Conservation (phyloP, 2,113 vertebrate species). For the Phrynocephalus versicolor region DNA sequence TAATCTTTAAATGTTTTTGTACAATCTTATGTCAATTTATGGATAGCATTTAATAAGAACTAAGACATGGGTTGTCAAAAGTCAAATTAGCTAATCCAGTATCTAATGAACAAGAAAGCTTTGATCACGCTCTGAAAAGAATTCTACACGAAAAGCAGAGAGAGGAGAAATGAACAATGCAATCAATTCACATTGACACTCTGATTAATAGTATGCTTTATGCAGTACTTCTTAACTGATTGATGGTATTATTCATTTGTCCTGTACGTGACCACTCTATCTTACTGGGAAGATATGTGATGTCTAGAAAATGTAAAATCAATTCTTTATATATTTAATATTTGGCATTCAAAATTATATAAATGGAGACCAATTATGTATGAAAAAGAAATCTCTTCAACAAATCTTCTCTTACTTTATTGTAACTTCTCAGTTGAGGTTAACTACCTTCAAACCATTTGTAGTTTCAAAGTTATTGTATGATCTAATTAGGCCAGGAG, state of each 20-base stretch:
- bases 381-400: neutral
- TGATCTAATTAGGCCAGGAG: neutral
- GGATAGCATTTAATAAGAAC: constrained; percentile 37
- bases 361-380: neutral
- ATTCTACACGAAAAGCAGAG: constrained; percentile 51
- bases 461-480: neutral
- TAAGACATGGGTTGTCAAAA: constrained; percentile 53
- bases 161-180: constrained; percentile 35
- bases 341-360: neutral
- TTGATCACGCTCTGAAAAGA: constrained; percentile 55
- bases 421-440: neutral
- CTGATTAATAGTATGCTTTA: constrained; percentile 45
- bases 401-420: neutral
- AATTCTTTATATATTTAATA: neutral
- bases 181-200: constrained; percentile 57
- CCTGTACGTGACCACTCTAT: constrained; percentile 12
- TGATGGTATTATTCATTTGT: constrained; percentile 34
- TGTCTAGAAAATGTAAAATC: neutral
- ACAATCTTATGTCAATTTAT: constrained; percentile 47
- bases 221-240: constrained; percentile 48
- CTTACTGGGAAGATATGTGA: constrained; percentile 36
- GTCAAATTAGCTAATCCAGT: constrained; percentile 59
- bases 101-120: constrained; percentile 52
- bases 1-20: constrained; percentile 51
- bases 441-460: neutral